Evolutionary conservation across 2,113 vertebrate species (phyloP), one percentile per base, ranked within the genome.

Genomic region (Calyptomena viridis): DNA sequence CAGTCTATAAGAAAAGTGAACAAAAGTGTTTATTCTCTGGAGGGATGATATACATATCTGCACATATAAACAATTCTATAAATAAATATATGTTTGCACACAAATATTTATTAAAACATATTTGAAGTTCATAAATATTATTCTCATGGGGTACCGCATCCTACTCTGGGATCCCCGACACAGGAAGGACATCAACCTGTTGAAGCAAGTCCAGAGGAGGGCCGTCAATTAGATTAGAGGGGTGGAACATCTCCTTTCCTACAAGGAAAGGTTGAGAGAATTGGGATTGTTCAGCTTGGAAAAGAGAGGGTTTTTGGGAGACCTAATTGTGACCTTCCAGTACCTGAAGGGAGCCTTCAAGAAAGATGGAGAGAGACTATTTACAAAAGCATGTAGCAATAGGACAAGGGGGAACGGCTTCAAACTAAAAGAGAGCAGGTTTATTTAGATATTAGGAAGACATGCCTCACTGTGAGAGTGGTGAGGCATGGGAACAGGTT

Each of bases 331-430:
- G 8, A 12, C 40, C 18, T 63, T 49, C 14, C 18, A 69, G 35
- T 31, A 76, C 17, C 8, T 20, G 25, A 62, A 79, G 4, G 40
- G 21, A 62, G 40, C n/a, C 25, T 49, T 27, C 47, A 83, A 35
- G 40, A 68, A 75, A 76, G 25, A 55, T 1, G 1, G 28, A 75
- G 46, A 46, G 13, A 80, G 17, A 25, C 40, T 47, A 11, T 55
- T 62, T 31, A 33, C 12, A 62, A 27, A 9, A 35, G 71, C 14
- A 20, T 24, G 49, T 28, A 71, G 49, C 14, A 25, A 63, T 12
- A 56, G 3, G 31, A 56, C 27, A 42, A 42, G 25, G 21, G 22
- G 12, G 11, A 49, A 77, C 37, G 22, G 18, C 0, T 0, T 49
- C 40, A 42, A 49, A 63, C 7, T 31, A 15, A 47, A 55, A 69